Evolutionary conservation across 2,888 invertebrate genomes (phyloP), one percentile per base, ranked within the genome.

Genomic region (Pristionchus entomophagus): DNA sequence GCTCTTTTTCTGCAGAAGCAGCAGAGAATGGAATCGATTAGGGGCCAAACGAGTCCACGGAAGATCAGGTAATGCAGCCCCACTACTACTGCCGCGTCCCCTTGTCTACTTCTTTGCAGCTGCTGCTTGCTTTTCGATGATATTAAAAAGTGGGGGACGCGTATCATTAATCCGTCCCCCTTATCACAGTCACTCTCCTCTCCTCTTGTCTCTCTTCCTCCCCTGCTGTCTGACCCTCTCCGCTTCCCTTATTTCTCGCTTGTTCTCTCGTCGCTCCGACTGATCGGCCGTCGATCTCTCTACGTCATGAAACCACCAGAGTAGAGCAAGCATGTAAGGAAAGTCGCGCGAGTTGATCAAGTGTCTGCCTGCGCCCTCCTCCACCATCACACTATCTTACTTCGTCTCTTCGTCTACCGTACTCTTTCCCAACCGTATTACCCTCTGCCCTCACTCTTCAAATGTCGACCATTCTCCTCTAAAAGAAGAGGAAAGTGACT

Each of bases 221-320:
- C 32, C 45, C 53, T 53, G 51, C 49, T 35, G 26, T 83, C 83
- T 82, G 53, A 22, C 41, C 41, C 59, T 83, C 83, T 83, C 14
- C 26, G 5, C 38, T 35, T 35, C 17, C 62, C 38, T 41, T 6
- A 41, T 62, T 45, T 83, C 22, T 83, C 83, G 12, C 19, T 35
- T 1, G 26, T 45, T 83, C 62, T 59, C 53, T 81, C 53, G 22
- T 53, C 80, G 51, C n/a, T 19, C n/a, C 80, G n/a, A 53, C 22
- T 81, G 80, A 53, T 81, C 80, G 35, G 65, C 80, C 35, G 41
- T 19, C 29, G 80, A 22, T 49, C 80, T 81, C 35, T 51, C 53
- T 59, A 62, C 83, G 83, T 83, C 83, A 83, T 62, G 83, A 83
- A 83, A 83, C 83, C 83, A 83, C n/a, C 80, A 81, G 80, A 81